Base-by-base conservation (phyloP, 2,113 vertebrate genomes). In the Passerina amoena region DNA sequence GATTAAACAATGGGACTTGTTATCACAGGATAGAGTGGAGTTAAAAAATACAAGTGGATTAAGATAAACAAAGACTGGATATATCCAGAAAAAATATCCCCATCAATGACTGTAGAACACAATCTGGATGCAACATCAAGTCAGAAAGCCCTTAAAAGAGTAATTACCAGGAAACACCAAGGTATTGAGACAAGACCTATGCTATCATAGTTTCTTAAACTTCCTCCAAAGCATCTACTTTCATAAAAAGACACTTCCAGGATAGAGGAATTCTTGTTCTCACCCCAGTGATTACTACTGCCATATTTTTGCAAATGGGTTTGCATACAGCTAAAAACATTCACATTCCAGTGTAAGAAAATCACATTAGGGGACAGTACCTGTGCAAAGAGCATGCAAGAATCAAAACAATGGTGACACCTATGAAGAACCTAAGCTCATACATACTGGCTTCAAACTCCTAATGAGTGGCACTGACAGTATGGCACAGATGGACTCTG, bases 281-380 rank as follows among this genome's bases (percentile, higher is more conserved):
- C 45, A 77, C 12, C 24, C 8, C 25, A 47, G 11, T 9, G 10
- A 80, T 40, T 37, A 27, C 31, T 44, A 48, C n/a, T 65, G 48
- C 19, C 28, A 15, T n/a, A 17, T 50, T 85, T 44, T 48, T 86
- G 33, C 11, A 73, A 75, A 83, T 20, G 28, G 8, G 1, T 31
- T 23, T 42, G 6, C 24, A 44, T 8, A 14, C 10, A 90, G 33
- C 21, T 76, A 70, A 69, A 72, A 93, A 11, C 11, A 68, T 45
- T 61, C 16, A n/a, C 17, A 61, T 45, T 61, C 50, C 38, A 65
- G 31, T n/a, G 35, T n/a, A 90, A 82, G 44, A 79, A 50, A 82
- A 86, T 21, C 5, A 0, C 0, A n/a, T 28, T 14, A 66, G 40
- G 11, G 47, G 14, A 61, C 8, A 51, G 9, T 51, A 37, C 4